Evolutionary conservation across 2,113 vertebrate genomes (phyloP), one percentile per base, ranked within the genome.

Genomic region (Pluvianellus socialis): DNA sequence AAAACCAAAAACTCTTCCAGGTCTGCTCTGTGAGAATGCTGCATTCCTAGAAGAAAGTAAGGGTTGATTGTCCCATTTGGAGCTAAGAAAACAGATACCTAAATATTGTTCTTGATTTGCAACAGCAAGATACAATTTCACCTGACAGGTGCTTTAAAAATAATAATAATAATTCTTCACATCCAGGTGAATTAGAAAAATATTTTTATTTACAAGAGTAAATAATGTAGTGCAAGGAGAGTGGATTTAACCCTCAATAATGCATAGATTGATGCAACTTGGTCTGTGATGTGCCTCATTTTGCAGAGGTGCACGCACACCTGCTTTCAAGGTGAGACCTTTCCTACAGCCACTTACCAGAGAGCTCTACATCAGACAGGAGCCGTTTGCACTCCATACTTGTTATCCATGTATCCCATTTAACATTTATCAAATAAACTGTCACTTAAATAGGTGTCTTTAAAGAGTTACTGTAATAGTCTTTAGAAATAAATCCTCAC

Each of bases 161-260:
- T 83, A 53, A 53, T n/a, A 94, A 49, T 44, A 44, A 14, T 44
- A 53, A 45, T 40, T 88, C 28, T 92, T 67, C 50, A 79, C 58
- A 52, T 19, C 68, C 44, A 97, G 70, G 74, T 98, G 92, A 90
- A 90, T 95, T 98, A 98, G 93, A 98, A 98, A 98, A 98, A 98
- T 98, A 98, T 97, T 97, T 98, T 98, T 98, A 98, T 98, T 98
- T 97, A 96, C 96, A 97, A 95, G 96, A 97, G 97, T 97, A 98
- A 97, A 98, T 98, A 97, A 98, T 96, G 96, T 97, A 98, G 98
- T 98, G 97, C 98, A 98, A 98, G 96, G 92, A 77, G 40, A 98
- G 97, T 89, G 95, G 88, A 97, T 94, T 96, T 96, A 95, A 97
- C 88, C 92, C 95, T 96, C 97, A 84, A n/a, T 96, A 98, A 98